Conservation (phyloP, 2,113 vertebrate species). For the Puntigrus tetrazona region DNA sequence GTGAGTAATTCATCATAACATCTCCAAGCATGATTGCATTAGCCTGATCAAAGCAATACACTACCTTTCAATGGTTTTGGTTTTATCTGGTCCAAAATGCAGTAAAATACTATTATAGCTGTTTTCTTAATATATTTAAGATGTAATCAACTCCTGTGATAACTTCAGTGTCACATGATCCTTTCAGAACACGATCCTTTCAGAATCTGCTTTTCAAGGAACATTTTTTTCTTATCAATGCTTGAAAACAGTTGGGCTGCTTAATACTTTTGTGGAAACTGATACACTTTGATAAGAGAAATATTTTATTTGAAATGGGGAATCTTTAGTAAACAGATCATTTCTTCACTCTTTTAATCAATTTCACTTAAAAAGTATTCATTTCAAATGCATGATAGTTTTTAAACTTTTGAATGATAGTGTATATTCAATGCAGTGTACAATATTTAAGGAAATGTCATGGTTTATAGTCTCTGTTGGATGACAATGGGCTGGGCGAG, state of each 20-base stretch:
- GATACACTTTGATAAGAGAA: too few species aligned
- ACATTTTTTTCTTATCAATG: not conserved
- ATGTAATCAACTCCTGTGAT: not conserved
- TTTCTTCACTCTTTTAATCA: too few species aligned
- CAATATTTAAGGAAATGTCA: not conserved
- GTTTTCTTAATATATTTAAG: not conserved
- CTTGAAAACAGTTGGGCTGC: not conserved
- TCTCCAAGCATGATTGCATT: not conserved
- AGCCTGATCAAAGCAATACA: not conserved
- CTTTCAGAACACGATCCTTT: not conserved
- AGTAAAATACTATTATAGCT: not conserved
- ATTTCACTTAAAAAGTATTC: too few species aligned
- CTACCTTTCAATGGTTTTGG: not conserved
- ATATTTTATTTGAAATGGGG: too few species aligned
- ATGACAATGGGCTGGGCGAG: conserved; percentile 84
- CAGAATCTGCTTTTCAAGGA: not conserved
- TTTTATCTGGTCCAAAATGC: not conserved
- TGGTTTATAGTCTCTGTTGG: conserved; percentile 86
- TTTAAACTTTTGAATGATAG: too few species aligned
- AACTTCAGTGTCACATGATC: not conserved
- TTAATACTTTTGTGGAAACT: too few species aligned
- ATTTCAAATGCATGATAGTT: too few species aligned
- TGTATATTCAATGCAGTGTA: not conserved
- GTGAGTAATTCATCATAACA: conserved; percentile 75
- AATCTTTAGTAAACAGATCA: too few species aligned